Conservation (phyloP, 2,113 vertebrate species). For the Ptyas mucosa region DNA sequence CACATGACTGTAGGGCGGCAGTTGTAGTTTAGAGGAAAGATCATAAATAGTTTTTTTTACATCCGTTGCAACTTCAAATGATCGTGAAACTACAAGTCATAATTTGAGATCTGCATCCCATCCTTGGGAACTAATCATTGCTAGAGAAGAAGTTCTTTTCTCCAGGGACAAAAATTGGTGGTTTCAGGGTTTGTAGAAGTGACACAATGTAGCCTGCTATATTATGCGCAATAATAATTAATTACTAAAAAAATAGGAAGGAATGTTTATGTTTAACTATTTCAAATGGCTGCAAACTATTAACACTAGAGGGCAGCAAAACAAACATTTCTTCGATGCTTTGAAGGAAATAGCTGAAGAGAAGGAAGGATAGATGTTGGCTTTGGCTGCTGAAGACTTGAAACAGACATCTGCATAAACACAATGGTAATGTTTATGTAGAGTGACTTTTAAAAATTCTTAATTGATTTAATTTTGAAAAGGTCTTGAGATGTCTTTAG, state of each 20-base stretch:
- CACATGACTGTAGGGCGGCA: not conserved
- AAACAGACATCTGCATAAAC: not conserved
- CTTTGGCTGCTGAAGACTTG: not conserved
- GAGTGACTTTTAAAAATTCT: not conserved
- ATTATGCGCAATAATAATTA: not conserved
- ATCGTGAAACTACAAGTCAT: not conserved
- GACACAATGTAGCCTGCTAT: not conserved
- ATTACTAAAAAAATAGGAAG: not conserved
- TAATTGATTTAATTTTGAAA: not conserved
- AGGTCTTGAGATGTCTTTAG: not conserved
- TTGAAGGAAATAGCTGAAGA: rapidly evolving
- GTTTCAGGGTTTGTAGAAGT: not conserved
- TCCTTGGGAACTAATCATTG: not conserved
- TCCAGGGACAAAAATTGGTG: not conserved
- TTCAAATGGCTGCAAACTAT: not conserved
- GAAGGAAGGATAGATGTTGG: not conserved
- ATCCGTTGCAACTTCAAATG: not conserved
- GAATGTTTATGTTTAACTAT: not conserved
- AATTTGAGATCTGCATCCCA: not conserved
- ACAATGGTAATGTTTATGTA: not conserved
- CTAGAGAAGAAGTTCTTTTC: not conserved
- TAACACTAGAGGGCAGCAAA: slow-evolving; percentile 64
- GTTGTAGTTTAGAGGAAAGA: not conserved
- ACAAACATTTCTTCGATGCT: slow-evolving; percentile 29
- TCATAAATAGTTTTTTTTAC: not conserved